Base-by-base conservation (phyloP, 2,797 vertebrate genomes). In the Danio albolineatus region DNA sequence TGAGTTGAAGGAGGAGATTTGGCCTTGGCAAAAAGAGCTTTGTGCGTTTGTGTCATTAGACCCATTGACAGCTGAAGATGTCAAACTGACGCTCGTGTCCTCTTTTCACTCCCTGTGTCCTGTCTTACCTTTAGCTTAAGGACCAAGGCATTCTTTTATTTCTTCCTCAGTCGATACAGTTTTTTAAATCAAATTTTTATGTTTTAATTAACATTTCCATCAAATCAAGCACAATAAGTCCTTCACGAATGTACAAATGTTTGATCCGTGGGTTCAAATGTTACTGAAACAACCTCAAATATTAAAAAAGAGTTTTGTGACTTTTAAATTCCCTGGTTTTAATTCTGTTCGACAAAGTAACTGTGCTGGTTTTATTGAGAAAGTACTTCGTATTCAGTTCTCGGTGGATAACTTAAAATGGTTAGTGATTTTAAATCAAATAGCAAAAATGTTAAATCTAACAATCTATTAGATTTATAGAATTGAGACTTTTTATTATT, bases 21-120 rank as follows among this genome's bases (percentile, higher is more conserved):
- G 21, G 41, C 21, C 21, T 46, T 54, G 69, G 39, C 48, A 53
- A 14, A 65, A 12, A 79, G 59, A 73, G 46, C 17, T 44, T 36
- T 49, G 9, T 65, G 21, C 38, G 57, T 19, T 38, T 46, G 4
- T 39, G 53, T 49, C 76, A 70, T 83, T 75, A 82, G 76, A 85
- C 61, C 74, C 74, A 79, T 81, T 79, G 81, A 83, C 67, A 76
- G 81, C 74, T 80, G 76, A 79, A 79, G 73, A 66, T 73, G 51
- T 75, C 76, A 48, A 77, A 76, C 57, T 51, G 69, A 81, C 74
- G 80, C 81, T 62, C 49, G 57, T 44, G 28, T 79, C 36, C 60
- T 21, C 71, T 28, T 69, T 80, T 78, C 28, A 65, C 48, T 56
- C 67, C 70, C 28, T 43, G 2, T 48, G 39, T 19, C 16, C n/a